phyloP scores from a whole-genome alignment of 2,888 invertebrate genomes.

The Melanotus villosus region DNA sequence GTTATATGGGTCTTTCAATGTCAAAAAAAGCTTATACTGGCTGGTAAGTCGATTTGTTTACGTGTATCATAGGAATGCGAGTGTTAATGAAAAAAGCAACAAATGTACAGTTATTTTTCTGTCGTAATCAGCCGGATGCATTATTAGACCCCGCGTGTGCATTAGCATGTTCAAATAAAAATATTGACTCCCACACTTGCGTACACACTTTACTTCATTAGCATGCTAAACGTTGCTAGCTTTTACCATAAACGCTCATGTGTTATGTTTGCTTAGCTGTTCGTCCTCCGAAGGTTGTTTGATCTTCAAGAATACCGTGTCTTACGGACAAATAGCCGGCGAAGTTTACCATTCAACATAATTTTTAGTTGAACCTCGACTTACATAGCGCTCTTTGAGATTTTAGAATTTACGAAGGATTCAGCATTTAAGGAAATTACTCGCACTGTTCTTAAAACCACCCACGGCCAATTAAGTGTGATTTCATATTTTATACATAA shows the following conservation, averaged over 20 bases:
- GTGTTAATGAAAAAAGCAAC: conserved; percentile 6
- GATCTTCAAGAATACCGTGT: conserved; percentile 41
- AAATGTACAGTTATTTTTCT: conserved; percentile 10
- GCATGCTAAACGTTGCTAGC: conserved; percentile 62
- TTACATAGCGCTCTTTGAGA: conserved; percentile 1
- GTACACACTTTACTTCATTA: conserved; percentile 60
- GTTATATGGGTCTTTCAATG: no score
- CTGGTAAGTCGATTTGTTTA: not conserved
- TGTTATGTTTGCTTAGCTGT: conserved; percentile 62
- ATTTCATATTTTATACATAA: no score
- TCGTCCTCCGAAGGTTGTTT: conserved; percentile 59
- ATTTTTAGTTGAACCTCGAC: not conserved
- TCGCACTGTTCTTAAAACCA: no score
- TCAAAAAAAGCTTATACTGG: no score
- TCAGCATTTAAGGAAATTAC: not conserved
- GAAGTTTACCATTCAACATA: conserved; percentile 29
- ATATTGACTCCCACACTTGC: conserved; percentile 61
- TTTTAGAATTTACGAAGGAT: not conserved
- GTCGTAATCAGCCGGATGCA: conserved; percentile 24
- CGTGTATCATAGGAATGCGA: not conserved
- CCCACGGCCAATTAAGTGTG: no score
- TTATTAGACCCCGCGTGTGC: conserved; percentile 19
- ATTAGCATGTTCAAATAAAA: conserved; percentile 53
- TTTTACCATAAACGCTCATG: conserved; percentile 62
- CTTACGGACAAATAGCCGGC: conserved; percentile 30